Base-by-base conservation (phyloP, 2,888 invertebrate genomes). In the Ashinkailepas kermadecensis region DNA sequence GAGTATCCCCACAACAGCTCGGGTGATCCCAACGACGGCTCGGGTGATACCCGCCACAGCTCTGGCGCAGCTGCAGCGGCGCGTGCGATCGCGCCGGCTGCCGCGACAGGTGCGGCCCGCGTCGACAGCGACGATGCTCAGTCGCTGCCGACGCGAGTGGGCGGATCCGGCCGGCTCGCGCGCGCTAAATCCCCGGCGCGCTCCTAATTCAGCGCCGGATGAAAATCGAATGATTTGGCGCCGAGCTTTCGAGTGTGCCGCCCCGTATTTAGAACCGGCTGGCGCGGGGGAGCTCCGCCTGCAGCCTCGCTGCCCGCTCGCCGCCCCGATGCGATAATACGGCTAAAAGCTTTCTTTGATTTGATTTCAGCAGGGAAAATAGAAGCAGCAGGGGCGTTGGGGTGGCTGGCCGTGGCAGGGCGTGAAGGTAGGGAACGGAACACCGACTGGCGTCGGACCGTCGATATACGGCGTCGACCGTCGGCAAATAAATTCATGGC, bases 321-420 rank as follows among this genome's bases (percentile, higher is more conserved):
- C 54, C 54, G 74, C 54, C n/a, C 74, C 54, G 54, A 74, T 54
- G n/a, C 25, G 15, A 74, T 74, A 74, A 74, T 74, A 74, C 74
- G 9, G 74, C 74, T 74, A 74, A 74, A 74, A 74, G 74, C 74
- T 74, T 74, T 74, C 74, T 74, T 74, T 74, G 74, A 74, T 74
- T 74, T 74, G 54, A 74, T 74, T 74, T 74, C 74, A 74, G 39
- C 25, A 54, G 54, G 54, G 54, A 39, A 74, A 74, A 74, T 54
- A 74, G 54, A 74, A 54, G 74, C 74, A 54, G 54, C 74, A 74
- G 74, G 74, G 54, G 74, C 54, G 74, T 74, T 18, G 15, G 74
- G 74, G 74, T 3, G 13, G 74, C 74, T 18, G 9, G 67, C n/a
- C 11, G 25, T 65, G 18, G 15, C 8, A 18, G 62, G 62, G 65